Base-by-base conservation (phyloP, 2,888 invertebrate species). In the Amphipoea lucens region DNA sequence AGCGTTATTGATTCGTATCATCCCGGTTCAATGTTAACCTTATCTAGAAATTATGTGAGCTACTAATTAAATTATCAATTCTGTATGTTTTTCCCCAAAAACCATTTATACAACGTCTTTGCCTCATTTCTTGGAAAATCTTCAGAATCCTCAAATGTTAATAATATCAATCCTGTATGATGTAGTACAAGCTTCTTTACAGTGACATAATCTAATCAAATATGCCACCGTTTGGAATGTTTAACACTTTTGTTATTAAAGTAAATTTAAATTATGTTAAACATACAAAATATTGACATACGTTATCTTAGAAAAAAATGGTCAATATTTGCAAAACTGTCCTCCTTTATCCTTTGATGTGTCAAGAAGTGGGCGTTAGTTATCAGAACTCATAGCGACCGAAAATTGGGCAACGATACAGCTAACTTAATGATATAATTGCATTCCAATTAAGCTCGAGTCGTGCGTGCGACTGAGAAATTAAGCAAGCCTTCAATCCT, bases 391-490 rank as follows among this genome's bases (percentile, higher is more conserved):
- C 81, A 69, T 86, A 85, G 85, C 74, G 79, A 83, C 87, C 83
- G 86, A 84, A 89, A 90, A 92, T 93, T 92, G 90, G 87, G 90
- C 90, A 94, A 93, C 91, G 88, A 92, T 92, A 86, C 85, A 87
- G 90, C 91, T 88, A 91, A 90, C 88, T 90, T 93, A 92, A 93
- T 93, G 91, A 91, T 93, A 91, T 94, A 95, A 95, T 94, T 94
- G 92, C 90, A 92, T 93, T 92, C 92, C 92, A 93, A 95, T 95
- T 94, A 94, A 93, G 89, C 89, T 90, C 83, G 90, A 92, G 90
- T 91, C 92, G 93, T 95, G 95, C 96, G 96, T 96, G 96, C 93
- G 95, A 95, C 94, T 96, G 94, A 94, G 95, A 96, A 95, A 95
- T 96, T 94, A 95, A 95, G 94, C 94, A 95, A 96, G 93, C 94